Base-by-base conservation (phyloP, 1,140 invertebrate species). In the Tyrophagus putrescentiae region DNA sequence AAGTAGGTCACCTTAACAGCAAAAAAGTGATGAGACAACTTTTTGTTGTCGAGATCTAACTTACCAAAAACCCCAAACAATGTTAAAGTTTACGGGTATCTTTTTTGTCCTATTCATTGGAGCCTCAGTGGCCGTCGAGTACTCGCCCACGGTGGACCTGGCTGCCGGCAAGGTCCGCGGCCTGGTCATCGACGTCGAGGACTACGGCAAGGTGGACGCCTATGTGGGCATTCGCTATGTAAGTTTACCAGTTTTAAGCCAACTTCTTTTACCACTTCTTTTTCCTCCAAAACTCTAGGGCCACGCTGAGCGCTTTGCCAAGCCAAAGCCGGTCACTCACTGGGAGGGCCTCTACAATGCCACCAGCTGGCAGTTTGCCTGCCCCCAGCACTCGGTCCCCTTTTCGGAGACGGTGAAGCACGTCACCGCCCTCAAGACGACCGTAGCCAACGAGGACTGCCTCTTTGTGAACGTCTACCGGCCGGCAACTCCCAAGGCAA, bases 371-470 rank as follows among this genome's bases (percentile, higher is more conserved):
- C 31, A 31, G 7, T 54, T 54, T 31, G 52, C 52, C 25, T 54
- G 52, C 25, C 18, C 28, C 6, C 52, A 54, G 25, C 45, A 29
- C 23, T 9, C 13, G 7, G 31, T 48, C 31, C 7, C 45, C 7
- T 7, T 48, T 7, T 7, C 18, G 7, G 45, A 48, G 23, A 13
- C 31, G 7, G 21, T 7, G 23, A 21, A n/a, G n/a, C n/a, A n/a
- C n/a, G n/a, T n/a, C n/a, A n/a, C n/a, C n/a, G n/a, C n/a, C n/a
- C n/a, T n/a, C n/a, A n/a, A n/a, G n/a, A n/a, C n/a, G n/a, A n/a
- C n/a, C n/a, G n/a, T n/a, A n/a, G n/a, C n/a, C n/a, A 64, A 28
- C 32, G 61, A 62, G 36, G 61, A 62, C 29, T 62, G 61, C 42
- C 34, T 62, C 16, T 48, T 21, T 21, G 41, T 62, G 33, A 62